These are phyloP conservation scores for Harlomillsia oculata DNA, from an alignment of 1,140 invertebrate species.

Conservation along the genomic window DNA sequence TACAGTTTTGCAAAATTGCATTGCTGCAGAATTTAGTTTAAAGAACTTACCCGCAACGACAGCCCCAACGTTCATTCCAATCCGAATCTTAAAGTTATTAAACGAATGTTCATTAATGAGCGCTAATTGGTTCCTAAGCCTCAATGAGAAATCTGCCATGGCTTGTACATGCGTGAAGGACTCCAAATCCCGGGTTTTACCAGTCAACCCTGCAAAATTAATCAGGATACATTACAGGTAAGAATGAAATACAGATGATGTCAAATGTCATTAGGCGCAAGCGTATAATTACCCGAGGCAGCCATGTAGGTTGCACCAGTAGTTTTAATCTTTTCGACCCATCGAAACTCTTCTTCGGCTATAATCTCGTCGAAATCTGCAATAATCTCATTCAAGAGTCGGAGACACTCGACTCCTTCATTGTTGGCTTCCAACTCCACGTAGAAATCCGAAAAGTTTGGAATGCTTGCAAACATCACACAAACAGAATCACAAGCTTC, in stretches of 20 bases:
- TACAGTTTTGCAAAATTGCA: neutral
- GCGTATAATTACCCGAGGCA: conserved; percentile 59
- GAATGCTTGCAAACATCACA: conserved; percentile 91
- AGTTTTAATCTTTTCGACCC: conserved; percentile 95
- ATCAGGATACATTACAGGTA: neutral
- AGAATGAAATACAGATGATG: neutral
- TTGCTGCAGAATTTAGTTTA: too few relatives aligned
- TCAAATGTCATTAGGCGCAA: neutral
- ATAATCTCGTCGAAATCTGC: conserved; percentile 90
- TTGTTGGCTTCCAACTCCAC: conserved; percentile 88
- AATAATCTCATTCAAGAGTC: conserved; percentile 92
- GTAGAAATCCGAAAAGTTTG: conserved; percentile 95
- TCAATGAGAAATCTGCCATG: conserved; percentile 83
- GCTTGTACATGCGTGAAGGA: conserved; percentile 70
- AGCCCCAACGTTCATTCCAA: conserved; percentile 88
- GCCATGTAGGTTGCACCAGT: conserved; percentile 95
- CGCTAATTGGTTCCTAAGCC: conserved; percentile 71
- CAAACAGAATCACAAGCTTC: conserved; percentile 90
- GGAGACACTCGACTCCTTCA: conserved; percentile 86
- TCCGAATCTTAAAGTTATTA: conserved; percentile 88
- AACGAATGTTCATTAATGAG: conserved; percentile 94
- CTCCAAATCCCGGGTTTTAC: conserved; percentile 63
- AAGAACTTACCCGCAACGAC: conserved; percentile 44
- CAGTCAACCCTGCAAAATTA: conserved; percentile 56
- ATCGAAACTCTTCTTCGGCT: conserved; percentile 72